These are phyloP conservation scores for Quiscalus mexicanus DNA, from an alignment of 2,113 vertebrate species.

Conservation along the genomic window DNA sequence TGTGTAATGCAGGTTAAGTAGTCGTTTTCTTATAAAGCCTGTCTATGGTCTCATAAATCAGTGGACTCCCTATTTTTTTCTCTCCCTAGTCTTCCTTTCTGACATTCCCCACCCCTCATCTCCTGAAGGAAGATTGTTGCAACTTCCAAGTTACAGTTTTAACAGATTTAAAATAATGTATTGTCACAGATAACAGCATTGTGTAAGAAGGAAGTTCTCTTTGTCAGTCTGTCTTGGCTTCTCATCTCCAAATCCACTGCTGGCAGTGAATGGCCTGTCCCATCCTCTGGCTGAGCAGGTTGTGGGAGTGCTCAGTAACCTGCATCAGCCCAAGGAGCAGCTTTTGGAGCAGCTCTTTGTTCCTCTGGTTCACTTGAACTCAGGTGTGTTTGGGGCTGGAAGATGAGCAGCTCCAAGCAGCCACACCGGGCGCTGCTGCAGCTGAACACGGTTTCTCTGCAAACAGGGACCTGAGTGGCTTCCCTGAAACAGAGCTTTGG, in stretches of 20 bases:
- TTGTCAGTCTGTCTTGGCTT: neutral
- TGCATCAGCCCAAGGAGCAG: neutral
- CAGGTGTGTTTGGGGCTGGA: neutral
- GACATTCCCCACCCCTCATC: neutral
- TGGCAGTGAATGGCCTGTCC: neutral
- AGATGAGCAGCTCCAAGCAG: neutral
- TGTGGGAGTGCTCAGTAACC: neutral
- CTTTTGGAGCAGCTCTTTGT: neutral
- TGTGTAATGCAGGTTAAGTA: conserved; percentile 39
- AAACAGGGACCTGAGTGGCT: neutral
- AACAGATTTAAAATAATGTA: neutral
- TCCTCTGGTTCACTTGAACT: neutral
- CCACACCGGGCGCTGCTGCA: neutral
- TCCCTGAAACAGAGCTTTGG: neutral
- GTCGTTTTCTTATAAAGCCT: neutral
- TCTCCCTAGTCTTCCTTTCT: neutral
- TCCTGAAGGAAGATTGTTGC: neutral
- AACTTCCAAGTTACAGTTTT: neutral
- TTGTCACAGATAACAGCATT: neutral
- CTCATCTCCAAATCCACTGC: neutral
- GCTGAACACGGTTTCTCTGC: neutral
- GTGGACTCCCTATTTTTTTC: neutral
- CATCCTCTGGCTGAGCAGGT: neutral
- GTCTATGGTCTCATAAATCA: conserved; percentile 18
- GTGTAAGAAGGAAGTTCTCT: neutral